These are phyloP conservation scores for Plagiodera versicolora DNA, from an alignment of 2,888 invertebrate genomes.

Conservation along the genomic window DNA sequence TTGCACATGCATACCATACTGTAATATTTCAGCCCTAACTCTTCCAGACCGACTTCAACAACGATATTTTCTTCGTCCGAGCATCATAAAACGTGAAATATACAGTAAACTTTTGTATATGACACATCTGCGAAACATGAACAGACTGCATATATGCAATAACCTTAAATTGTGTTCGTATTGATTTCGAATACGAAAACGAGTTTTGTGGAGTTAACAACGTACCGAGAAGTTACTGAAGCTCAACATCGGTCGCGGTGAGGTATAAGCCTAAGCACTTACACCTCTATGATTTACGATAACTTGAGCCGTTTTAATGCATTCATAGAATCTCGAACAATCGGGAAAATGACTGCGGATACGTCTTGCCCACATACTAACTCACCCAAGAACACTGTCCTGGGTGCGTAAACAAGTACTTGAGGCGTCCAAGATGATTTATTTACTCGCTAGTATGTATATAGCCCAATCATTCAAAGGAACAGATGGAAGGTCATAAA, in stretches of 20 bases:
- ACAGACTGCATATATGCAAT: slow-evolving; percentile 26
- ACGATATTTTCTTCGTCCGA: background rate
- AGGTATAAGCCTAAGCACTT: background rate
- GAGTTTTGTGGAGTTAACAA: slow-evolving; percentile 31
- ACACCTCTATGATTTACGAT: slow-evolving; percentile 6
- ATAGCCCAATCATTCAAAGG: too few relatives aligned
- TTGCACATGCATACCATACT: background rate
- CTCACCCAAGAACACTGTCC: background rate
- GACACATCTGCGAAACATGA: slow-evolving; percentile 13
- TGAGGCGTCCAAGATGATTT: background rate
- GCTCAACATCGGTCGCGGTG: background rate
- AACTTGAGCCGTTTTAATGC: background rate
- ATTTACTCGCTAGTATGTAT: background rate
- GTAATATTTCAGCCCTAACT: background rate
- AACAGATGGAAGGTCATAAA: too few relatives aligned
- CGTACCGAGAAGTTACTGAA: slow-evolving; percentile 15
- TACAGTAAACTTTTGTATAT: background rate
- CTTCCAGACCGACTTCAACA: background rate
- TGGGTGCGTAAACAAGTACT: background rate
- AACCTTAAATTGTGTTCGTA: slow-evolving; percentile 35
- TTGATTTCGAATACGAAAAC: slow-evolving; percentile 33
- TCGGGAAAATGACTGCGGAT: background rate
- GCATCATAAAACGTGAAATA: background rate
- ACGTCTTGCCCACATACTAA: background rate
- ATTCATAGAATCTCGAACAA: background rate